Conservation (phyloP, 2,113 vertebrate genomes). For the Melanerpes aurifrons region DNA sequence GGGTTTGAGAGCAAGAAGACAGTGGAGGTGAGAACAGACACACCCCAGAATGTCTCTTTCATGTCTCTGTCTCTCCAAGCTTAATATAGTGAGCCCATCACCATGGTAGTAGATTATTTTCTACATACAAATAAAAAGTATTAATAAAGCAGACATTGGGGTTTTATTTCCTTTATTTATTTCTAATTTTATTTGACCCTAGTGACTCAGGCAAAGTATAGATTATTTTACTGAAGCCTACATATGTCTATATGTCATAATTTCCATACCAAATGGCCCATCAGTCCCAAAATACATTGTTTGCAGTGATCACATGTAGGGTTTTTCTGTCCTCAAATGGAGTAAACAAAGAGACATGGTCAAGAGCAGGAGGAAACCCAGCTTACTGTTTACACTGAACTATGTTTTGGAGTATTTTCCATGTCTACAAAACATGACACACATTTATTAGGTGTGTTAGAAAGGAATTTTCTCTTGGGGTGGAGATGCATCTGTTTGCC, state of each 20-base stretch:
- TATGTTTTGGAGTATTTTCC: conserved; percentile 47
- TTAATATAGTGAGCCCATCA: conserved; percentile 2
- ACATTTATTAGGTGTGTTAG: conserved; percentile 11
- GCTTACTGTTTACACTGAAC: conserved; percentile 28
- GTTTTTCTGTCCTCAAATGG: conserved; percentile 18
- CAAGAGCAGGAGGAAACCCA: conserved; percentile 2
- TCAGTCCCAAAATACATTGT: neutral
- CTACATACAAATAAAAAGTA: neutral
- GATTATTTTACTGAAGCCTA: neutral
- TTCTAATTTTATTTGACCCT: neutral
- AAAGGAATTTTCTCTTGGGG: conserved; percentile 6
- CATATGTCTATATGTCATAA: neutral
- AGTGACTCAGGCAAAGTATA: neutral
- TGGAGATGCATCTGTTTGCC: neutral
- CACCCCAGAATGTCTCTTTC: neutral
- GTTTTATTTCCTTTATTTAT: neutral
- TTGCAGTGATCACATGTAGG: conserved; percentile 34
- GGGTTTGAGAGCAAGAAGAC: neutral
- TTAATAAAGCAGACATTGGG: neutral
- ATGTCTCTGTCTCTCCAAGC: neutral
- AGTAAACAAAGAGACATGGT: conserved; percentile 48
- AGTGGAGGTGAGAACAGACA: neutral
- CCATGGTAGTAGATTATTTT: conserved; percentile 41
- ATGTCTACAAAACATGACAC: neutral
- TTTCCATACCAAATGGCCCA: neutral